Conservation (phyloP, 2,113 vertebrate species). For the Channa maculata region DNA sequence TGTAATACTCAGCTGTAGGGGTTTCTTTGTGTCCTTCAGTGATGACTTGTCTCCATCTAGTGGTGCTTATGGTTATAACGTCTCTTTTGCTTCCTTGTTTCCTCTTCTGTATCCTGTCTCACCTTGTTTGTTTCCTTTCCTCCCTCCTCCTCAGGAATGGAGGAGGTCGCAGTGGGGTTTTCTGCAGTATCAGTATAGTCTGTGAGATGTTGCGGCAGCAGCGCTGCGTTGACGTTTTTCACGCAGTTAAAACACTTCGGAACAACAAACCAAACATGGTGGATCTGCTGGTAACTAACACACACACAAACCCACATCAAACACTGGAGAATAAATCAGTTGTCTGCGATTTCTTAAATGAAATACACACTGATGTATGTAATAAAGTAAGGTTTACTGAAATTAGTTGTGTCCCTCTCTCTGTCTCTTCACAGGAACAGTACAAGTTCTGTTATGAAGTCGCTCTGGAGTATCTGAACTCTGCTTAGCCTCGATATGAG, state of each 20-base stretch:
- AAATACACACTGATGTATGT: no score
- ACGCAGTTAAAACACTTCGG: constrained; percentile 95
- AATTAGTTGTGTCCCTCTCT: no score
- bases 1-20: neutral
- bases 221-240: constrained; percentile 94
- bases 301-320: neutral
- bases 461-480: constrained; percentile 96
- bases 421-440: constrained; percentile 88
- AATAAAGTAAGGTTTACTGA: no score
- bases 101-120: no score
- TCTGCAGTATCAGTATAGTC: constrained; percentile 97
- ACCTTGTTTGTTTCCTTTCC: no score
- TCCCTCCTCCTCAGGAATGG: constrained; percentile 85
- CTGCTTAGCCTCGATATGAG: constrained; percentile 80
- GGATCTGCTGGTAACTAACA: constrained; percentile 91
- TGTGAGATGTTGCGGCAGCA: constrained; percentile 97
- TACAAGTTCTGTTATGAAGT: constrained; percentile 99
- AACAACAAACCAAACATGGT: constrained; percentile 99
- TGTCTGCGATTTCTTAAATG: no score
- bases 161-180: constrained; percentile 95
- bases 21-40: neutral
- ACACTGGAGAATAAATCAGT: no score
- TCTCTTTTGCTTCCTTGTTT: neutral
- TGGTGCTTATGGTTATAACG: constrained; percentile 8
- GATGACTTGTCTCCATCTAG: constrained; percentile 49